phyloP scores from a whole-genome alignment of 2,888 invertebrate genomes.

The Polyommatus icarus region DNA sequence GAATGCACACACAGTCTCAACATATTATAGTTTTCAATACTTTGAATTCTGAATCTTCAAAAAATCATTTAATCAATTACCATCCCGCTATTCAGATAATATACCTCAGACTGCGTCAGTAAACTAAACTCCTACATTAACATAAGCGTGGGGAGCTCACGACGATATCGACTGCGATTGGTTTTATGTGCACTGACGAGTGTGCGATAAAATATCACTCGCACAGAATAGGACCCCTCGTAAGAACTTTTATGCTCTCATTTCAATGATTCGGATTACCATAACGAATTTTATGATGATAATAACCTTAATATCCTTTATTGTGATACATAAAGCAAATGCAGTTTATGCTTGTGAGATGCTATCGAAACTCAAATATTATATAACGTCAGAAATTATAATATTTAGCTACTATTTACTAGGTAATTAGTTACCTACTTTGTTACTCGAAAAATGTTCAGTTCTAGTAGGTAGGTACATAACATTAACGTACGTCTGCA shows the following conservation, averaged over 20 bases:
- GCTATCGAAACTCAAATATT: too few relatives aligned
- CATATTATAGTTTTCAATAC: not conserved
- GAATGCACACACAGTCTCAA: not conserved
- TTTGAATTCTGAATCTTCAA: not conserved
- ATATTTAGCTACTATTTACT: too few relatives aligned
- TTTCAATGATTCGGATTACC: not conserved
- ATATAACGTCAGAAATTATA: too few relatives aligned
- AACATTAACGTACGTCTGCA: too few relatives aligned
- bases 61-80: not conserved
- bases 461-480: too few relatives aligned
- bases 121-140: not conserved
- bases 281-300: not conserved
- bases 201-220: conserved; percentile 1
- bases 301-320: not conserved
- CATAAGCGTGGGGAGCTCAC: not conserved
- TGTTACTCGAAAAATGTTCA: too few relatives aligned
- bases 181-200: conserved; percentile 6
- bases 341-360: too few relatives aligned
- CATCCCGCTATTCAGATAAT: not conserved
- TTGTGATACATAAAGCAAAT: not conserved
- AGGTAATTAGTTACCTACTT: too few relatives aligned
- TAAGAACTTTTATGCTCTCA: not conserved
- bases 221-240: not conserved
- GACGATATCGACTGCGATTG: not conserved
- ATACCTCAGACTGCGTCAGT: not conserved